Conservation (phyloP, 1,140 invertebrate species). For the Leptinotarsa defecta region DNA sequence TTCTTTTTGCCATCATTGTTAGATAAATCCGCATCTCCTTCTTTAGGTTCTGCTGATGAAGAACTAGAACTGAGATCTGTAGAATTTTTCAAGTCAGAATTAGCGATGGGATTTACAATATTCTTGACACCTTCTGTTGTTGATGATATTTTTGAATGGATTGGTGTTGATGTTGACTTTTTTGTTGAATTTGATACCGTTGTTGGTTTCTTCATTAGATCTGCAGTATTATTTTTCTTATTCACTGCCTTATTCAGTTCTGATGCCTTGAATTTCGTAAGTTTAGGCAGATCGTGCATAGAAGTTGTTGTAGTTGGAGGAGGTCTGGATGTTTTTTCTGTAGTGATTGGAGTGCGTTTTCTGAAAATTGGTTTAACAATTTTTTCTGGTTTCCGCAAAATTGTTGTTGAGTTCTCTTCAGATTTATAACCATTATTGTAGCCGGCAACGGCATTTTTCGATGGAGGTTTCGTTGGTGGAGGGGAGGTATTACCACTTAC, state of each 20-base stretch:
- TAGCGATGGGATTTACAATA: neutral
- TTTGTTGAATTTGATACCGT: neutral
- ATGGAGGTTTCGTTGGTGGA: conserved; percentile 54
- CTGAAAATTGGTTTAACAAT: conserved; percentile 46
- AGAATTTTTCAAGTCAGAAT: conserved; percentile 24
- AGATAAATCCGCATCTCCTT: conserved; percentile 62
- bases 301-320: conserved; percentile 46
- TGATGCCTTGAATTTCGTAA: conserved; percentile 48
- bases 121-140: neutral
- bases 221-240: conserved; percentile 35
- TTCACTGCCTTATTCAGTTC: conserved; percentile 39
- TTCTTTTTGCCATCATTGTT: conserved; percentile 48
- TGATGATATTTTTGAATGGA: neutral
- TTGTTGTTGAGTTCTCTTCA: neutral
- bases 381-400: conserved; percentile 31
- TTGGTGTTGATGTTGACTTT: conserved; percentile 32
- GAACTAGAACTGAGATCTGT: conserved; percentile 34
- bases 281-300: conserved; percentile 37
- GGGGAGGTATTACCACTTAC: conserved; percentile 61
- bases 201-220: conserved; percentile 22
- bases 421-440: neutral
- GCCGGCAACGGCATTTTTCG: conserved; percentile 4
- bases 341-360: conserved; percentile 49
- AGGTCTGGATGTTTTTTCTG: conserved; percentile 40
- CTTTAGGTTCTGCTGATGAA: conserved; percentile 59